phyloP scores from a whole-genome alignment of 2,797 vertebrate genomes.

The Phalanger gymnotis region DNA sequence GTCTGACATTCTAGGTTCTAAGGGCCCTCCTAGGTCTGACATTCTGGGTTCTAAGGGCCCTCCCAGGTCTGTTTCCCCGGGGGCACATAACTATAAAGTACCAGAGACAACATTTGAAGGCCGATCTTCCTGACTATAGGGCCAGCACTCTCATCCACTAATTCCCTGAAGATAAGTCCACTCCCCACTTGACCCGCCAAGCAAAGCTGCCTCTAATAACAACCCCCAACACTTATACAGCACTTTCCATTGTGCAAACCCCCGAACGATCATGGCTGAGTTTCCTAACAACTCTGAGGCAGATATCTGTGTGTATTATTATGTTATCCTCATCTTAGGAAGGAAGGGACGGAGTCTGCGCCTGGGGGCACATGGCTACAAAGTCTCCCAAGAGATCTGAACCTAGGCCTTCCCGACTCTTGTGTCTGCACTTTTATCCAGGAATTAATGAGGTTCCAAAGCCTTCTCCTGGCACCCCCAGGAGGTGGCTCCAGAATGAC shows the following conservation, averaged over 20 bases:
- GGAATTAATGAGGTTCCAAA: background rate
- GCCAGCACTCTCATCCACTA: background rate
- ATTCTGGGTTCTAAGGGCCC: background rate
- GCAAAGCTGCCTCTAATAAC: background rate
- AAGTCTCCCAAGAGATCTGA: background rate
- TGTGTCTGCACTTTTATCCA: background rate
- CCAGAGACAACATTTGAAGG: background rate
- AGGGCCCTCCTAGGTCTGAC: background rate
- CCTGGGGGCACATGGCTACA: background rate
- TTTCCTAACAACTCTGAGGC: background rate
- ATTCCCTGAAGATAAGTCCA: background rate
- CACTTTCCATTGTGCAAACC: background rate
- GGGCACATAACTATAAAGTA: background rate
- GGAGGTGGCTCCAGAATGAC: background rate
- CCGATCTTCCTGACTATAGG: background rate
- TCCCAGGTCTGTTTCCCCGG: background rate
- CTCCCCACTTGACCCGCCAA: background rate
- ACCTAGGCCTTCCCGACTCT: background rate
- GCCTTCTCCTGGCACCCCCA: background rate
- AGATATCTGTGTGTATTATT: background rate
- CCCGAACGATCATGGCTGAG: fast-evolving
- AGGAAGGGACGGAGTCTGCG: background rate
- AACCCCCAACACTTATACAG: background rate
- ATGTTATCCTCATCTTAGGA: background rate
- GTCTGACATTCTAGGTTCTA: no score